These are phyloP conservation scores for Acanthosepion lycidas DNA, from an alignment of 2,888 invertebrate species.

Conservation along the genomic window DNA sequence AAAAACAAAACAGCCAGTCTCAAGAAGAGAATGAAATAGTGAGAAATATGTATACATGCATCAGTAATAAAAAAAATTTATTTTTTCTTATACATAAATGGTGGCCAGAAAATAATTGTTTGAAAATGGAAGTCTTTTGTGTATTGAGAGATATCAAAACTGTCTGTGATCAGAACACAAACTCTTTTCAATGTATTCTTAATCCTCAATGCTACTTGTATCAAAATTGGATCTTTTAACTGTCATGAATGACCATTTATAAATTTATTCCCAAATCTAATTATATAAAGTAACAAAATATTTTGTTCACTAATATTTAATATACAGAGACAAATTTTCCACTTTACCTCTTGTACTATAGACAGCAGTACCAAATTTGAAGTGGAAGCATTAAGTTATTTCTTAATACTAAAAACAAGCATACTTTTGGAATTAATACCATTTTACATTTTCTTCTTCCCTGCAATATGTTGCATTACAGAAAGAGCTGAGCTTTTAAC, in stretches of 20 bases:
- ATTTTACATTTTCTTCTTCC: neutral
- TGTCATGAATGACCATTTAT: neutral
- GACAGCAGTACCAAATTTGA: neutral
- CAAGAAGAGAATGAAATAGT: neutral
- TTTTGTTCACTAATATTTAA: neutral
- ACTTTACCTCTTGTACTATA: neutral
- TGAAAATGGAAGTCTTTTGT: neutral
- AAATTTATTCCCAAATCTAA: neutral
- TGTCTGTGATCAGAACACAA: neutral
- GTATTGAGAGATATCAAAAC: neutral
- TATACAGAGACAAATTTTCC: neutral
- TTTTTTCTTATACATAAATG: neutral
- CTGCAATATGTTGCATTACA: neutral
- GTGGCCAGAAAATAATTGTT: neutral
- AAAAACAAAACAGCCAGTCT: neutral
- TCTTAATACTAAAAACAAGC: neutral
- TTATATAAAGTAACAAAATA: conserved; percentile 10
- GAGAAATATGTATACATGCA: neutral
- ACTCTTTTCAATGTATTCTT: neutral
- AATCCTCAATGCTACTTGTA: neutral
- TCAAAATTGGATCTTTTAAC: neutral
- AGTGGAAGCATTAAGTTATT: neutral
- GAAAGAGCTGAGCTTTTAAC: neutral
- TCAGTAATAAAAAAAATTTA: neutral
- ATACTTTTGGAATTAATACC: neutral